Conservation (phyloP, 2,113 vertebrate species). For the Eidolon helvum region DNA sequence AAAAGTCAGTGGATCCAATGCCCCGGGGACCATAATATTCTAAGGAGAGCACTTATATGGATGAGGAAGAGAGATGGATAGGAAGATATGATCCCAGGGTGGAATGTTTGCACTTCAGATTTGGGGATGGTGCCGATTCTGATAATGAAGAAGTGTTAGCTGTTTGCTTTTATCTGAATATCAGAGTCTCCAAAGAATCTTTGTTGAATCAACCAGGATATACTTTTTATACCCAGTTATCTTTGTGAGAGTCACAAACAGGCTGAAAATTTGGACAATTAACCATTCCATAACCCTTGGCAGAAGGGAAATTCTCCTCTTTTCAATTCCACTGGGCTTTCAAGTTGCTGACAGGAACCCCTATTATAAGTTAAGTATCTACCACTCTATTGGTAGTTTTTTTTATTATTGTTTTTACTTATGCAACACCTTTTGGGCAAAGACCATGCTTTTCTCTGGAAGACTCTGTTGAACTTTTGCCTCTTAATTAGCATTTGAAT, state of each 20-base stretch:
- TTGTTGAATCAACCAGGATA: background rate
- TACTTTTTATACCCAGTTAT: background rate
- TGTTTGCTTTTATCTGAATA: background rate
- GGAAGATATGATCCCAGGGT: background rate
- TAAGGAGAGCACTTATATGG: background rate
- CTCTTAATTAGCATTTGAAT: conserved; percentile 61
- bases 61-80: background rate
- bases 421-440: background rate
- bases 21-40: too few species aligned
- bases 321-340: background rate
- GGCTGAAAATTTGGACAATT: background rate
- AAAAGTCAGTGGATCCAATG: background rate
- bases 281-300: background rate
- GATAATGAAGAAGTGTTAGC: background rate
- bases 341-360: background rate
- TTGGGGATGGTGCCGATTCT: background rate
- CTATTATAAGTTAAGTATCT: background rate
- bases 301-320: background rate
- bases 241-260: background rate
- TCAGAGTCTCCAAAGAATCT: background rate
- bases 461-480: background rate
- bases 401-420: background rate
- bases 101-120: background rate
- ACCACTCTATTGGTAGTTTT: rapidly evolving
- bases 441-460: conserved; percentile 29